Evolutionary conservation across 2,797 vertebrate species (phyloP).

Genomic region (Pelobates cultripes): DNA sequence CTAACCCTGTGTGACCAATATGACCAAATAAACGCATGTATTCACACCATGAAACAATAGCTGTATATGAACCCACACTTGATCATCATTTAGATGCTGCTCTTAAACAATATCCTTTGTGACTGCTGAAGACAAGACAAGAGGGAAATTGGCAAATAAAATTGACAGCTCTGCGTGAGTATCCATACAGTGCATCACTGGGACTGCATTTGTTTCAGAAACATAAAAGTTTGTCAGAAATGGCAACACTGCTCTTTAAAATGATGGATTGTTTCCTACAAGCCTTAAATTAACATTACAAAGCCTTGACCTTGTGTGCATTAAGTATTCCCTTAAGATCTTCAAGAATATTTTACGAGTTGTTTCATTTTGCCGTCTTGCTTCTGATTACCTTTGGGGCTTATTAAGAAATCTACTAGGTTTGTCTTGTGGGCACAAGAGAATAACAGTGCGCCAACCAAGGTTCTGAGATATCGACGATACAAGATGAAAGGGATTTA

Average conservation of each 20-base stretch:
- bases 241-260: conserved; percentile 73
- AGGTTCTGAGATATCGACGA: conserved; percentile 70
- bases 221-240: conserved; percentile 73
- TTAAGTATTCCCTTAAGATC: conserved; percentile 76
- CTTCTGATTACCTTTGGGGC: conserved; percentile 72
- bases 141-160: conserved; percentile 10
- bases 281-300: conserved; percentile 83
- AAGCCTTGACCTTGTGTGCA: conserved; percentile 77
- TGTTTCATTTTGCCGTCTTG: conserved; percentile 77
- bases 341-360: conserved; percentile 76
- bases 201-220: conserved; percentile 65
- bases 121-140: conserved; percentile 9
- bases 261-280: conserved; percentile 78
- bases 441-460: conserved; percentile 64
- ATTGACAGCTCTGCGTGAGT: conserved; percentile 50
- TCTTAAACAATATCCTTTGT: neutral
- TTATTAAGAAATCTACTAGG: conserved; percentile 74
- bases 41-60: too few relatives aligned
- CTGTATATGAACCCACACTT: neutral
- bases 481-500: conserved; percentile 76
- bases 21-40: too few relatives aligned
- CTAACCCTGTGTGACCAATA: too few relatives aligned
- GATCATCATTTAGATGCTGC: neutral
- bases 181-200: conserved; percentile 62
- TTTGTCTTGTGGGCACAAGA: conserved; percentile 63